Base-by-base conservation (phyloP, 2,888 invertebrate species). In the Tipula unca region DNA sequence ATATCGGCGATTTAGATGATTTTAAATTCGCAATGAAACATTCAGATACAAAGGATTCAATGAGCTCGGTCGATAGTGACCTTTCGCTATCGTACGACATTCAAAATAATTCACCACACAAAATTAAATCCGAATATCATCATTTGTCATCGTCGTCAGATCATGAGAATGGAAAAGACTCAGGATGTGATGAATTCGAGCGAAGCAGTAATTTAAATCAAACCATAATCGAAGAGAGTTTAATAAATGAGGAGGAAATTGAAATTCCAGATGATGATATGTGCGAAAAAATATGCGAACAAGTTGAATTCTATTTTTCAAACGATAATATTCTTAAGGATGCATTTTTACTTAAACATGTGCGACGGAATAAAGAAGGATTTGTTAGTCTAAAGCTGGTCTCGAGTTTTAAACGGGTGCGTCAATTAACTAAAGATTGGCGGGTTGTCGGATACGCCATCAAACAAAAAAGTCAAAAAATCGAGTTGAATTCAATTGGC, bases 221-320 rank as follows among this genome's bases (percentile, higher is more conserved):
- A 85, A 85, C 48, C 13, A 85, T 93, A 85, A 89, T 91, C 14
- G 32, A 20, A 29, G 8, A 86, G 92, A 92, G 82, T 89, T 92
- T 2, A 93, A 91, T 90, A 86, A 89, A 91, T 1, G 90, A 90
- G 85, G 88, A 88, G 0, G 86, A 90, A 29, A 89, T 91, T 0
- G 87, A 91, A 17, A 88, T 91, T 86, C 96, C 96, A 0, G 94
- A 94, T 87, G 96, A 96, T 3, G 96, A 96, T 88, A 90, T 96
- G 39, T 94, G 95, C 13, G 93, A 94, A 87, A 94, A 95, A 88
- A 97, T 97, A 88, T 94, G 95, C 85, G 93, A 95, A 84, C 97
- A 97, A 90, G 98, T 98, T 29, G 98, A 99, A 91, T 97, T 96
- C 90, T 98, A 98, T 91, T 98, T 99, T 91, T 97, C 97, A 87